Percentiles rank a stretch among this genome's conserved stretches.
Conservation (phyloP, 2,888 invertebrate species). For the Amblyjoppa proteus region DNA sequence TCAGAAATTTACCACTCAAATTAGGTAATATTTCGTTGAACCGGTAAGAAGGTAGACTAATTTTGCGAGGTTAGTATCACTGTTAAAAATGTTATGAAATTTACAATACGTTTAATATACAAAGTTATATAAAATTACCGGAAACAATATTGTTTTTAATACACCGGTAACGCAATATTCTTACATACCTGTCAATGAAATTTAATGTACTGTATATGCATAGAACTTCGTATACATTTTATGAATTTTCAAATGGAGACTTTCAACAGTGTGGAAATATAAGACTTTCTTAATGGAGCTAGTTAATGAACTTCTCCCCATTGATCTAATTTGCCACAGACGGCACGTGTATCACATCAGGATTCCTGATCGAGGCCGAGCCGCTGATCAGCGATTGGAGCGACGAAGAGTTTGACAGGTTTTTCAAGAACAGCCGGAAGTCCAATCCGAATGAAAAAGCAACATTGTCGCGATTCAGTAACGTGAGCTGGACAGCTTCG, state of each 20-base stretch:
- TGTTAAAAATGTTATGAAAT: too few relatives aligned
- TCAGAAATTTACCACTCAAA: background rate
- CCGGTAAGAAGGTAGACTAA: background rate
- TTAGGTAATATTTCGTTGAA: background rate
- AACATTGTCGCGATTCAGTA: conserved; percentile 38
- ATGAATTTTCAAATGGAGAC: too few relatives aligned
- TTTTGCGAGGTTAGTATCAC: background rate
- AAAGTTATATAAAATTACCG: too few relatives aligned
- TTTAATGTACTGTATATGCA: too few relatives aligned
- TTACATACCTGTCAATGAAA: too few relatives aligned
- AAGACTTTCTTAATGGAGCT: background rate
- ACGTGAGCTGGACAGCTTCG: conserved; percentile 8
- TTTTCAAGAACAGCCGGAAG: conserved; percentile 64
- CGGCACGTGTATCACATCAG: conserved; percentile 79
- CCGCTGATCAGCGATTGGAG: conserved; percentile 78
- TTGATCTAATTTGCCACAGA: conserved; percentile 70
- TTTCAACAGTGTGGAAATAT: background rate
- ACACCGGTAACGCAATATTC: too few relatives aligned
- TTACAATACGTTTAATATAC: too few relatives aligned
- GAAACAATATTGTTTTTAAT: too few relatives aligned
- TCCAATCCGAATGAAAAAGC: conserved; percentile 43
- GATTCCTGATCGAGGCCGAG: conserved; percentile 76
- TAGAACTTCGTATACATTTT: too few relatives aligned
- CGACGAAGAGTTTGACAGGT: conserved; percentile 75
- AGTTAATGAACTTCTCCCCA: background rate